phyloP scores from a whole-genome alignment of 2,888 invertebrate species.

The Monopis laevigella region DNA sequence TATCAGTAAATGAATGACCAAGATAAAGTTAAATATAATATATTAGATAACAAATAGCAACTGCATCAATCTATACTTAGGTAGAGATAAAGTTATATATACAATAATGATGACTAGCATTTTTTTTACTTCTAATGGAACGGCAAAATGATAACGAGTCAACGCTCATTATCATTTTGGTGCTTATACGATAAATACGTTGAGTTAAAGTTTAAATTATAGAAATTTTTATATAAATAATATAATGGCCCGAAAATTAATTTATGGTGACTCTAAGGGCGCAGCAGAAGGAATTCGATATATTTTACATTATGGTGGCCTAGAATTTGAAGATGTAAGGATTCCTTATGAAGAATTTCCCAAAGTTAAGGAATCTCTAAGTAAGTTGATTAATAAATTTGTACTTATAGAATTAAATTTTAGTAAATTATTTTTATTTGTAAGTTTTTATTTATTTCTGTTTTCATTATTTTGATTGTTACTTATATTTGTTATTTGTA shows the following conservation, averaged over 20 bases:
- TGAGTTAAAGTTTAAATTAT: no score
- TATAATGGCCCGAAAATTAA: constrained; percentile 7
- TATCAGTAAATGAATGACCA: no score
- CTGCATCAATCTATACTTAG: no score
- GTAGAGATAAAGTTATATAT: no score
- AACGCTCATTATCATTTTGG: no score
- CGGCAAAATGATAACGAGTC: no score
- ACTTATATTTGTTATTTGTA: not conserved
- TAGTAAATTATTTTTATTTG: no score
- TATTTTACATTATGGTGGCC: constrained; percentile 10
- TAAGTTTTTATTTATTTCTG: not conserved
- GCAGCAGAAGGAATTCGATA: constrained; percentile 8
- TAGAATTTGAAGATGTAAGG: constrained; percentile 12
- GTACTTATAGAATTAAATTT: not conserved
- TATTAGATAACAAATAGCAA: no score
- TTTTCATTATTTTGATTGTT: not conserved
- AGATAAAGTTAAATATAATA: no score
- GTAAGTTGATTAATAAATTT: not conserved
- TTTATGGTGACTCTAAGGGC: constrained; percentile 8
- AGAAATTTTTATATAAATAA: not conserved
- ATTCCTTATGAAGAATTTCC: constrained; percentile 3
- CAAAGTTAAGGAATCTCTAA: constrained; percentile 1
- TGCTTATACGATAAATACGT: no score
- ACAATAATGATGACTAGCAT: no score
- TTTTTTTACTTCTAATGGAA: no score